Evolutionary conservation across 1,140 invertebrate species (phyloP).

Genomic region (Bombus pyrosoma): DNA sequence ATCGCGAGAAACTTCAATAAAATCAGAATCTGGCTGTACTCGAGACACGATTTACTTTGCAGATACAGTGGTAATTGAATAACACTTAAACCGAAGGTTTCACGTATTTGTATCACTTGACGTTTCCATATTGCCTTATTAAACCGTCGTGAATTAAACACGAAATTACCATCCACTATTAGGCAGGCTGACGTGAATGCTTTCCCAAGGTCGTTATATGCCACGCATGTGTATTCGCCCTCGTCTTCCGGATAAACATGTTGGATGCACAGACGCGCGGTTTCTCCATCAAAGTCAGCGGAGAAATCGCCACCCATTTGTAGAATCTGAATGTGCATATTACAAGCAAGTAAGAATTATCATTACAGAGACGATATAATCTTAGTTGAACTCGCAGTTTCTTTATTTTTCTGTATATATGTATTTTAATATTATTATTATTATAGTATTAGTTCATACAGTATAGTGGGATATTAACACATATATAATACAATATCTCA

Average conservation of each 20-base stretch:
- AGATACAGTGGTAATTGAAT: slow-evolving; percentile 7
- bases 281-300: slow-evolving; percentile 86
- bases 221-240: slow-evolving; percentile 94
- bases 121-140: not conserved
- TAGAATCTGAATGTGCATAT: slow-evolving; percentile 81
- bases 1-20: slow-evolving; percentile 6
- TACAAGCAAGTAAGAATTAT: not conserved
- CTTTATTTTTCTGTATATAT: too few relatives aligned
- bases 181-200: slow-evolving; percentile 90
- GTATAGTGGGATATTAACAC: too few relatives aligned
- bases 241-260: slow-evolving; percentile 93
- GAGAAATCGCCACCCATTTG: slow-evolving; percentile 87
- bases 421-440: not conserved
- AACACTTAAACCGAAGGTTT: not conserved
- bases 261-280: slow-evolving; percentile 87
- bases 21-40: not conserved
- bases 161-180: slow-evolving; percentile 88
- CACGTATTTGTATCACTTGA: not conserved
- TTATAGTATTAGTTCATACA: not conserved
- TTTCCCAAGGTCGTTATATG: slow-evolving; percentile 91
- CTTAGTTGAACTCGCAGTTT: not conserved
- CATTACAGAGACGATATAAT: not conserved
- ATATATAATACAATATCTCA: too few relatives aligned
- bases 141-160: slow-evolving; percentile 7
- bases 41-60: slow-evolving; percentile 7